These are phyloP conservation scores for Trichogramma dendrolimi DNA, from an alignment of 2,888 invertebrate genomes.

Conservation along the genomic window DNA sequence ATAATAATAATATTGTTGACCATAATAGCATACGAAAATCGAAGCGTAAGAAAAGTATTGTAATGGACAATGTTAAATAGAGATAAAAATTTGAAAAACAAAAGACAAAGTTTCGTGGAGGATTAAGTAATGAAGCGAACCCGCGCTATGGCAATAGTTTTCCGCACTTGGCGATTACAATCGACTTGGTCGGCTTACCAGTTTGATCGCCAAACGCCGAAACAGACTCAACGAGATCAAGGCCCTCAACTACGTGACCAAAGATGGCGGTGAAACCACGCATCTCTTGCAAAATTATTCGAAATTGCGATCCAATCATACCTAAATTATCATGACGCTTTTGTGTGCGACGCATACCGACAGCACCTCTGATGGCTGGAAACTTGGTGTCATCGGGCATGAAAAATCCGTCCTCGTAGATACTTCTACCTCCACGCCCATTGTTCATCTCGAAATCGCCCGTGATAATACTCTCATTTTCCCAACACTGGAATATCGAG, in stretches of 20 bases:
- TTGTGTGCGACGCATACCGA: conserved; percentile 78
- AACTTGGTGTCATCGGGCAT: conserved; percentile 78
- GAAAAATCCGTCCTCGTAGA: conserved; percentile 73
- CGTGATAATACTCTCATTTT: conserved; percentile 75
- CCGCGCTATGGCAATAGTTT: conserved; percentile 57
- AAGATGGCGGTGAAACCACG: conserved; percentile 79
- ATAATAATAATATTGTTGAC: too few relatives aligned
- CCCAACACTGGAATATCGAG: conserved; percentile 78
- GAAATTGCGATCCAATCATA: conserved; percentile 81
- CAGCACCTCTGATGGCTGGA: conserved; percentile 70
- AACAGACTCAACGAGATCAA: conserved; percentile 74
- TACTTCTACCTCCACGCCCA: conserved; percentile 74
- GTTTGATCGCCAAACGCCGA: conserved; percentile 73
- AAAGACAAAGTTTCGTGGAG: too few relatives aligned
- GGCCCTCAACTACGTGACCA: conserved; percentile 74
- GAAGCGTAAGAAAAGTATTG: too few relatives aligned
- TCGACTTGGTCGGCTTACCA: conserved; percentile 72
- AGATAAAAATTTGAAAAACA: too few relatives aligned
- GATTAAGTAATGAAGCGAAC: too few relatives aligned
- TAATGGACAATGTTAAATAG: too few relatives aligned
- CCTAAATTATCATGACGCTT: conserved; percentile 75
- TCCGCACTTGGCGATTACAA: conserved; percentile 72
- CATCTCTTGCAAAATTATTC: conserved; percentile 77
- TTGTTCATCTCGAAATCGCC: conserved; percentile 79
- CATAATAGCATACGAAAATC: too few relatives aligned